Base-by-base conservation (phyloP, 2,888 invertebrate genomes). In the Ectemnius lituratus region DNA sequence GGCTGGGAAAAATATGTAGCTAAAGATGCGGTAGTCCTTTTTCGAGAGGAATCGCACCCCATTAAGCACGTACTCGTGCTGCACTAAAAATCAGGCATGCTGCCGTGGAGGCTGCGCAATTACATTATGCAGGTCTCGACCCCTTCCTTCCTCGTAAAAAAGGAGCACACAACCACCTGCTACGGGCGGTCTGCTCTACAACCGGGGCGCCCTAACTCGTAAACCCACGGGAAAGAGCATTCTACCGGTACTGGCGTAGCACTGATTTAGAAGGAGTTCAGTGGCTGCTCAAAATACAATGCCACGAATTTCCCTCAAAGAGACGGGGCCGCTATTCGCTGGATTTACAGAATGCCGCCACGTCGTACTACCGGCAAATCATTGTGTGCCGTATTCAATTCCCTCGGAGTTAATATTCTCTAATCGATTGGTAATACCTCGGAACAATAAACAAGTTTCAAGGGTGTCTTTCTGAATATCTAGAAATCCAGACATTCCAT, bases 81-180 rank as follows among this genome's bases (percentile, higher is more conserved):
- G 14, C 11, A 58, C 47, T 69, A 71, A 68, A 71, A 73, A 73
- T 76, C 79, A 59, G 62, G 58, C 37, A 57, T 59, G 56, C 52
- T 60, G 49, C 57, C 57, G 62, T 61, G 37, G 37, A 52, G 37
- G 20, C 47, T 23, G 56, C 23, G 66, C 76, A 72, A 72, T 81
- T 76, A 64, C 62, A 74, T 81, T 81, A 81, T 81, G 70, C 80
- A 20, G 59, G 82, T 76, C 81, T 76, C 79, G 77, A 80, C 49
- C 73, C 61, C 67, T 67, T 68, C 47, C 47, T 37, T 45, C 45
- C 52, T 70, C 70, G 67, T 76, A 74, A 68, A 74, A 70, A 72
- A 45, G 63, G 58, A 52, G 78, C 69, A 73, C 14, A 59, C 78
- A 81, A 78, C 81, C 78, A 81, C 81, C 81, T 81, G 81, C 81